Base-by-base conservation (phyloP, 2,888 invertebrate species). In the Isoperla grammatica region DNA sequence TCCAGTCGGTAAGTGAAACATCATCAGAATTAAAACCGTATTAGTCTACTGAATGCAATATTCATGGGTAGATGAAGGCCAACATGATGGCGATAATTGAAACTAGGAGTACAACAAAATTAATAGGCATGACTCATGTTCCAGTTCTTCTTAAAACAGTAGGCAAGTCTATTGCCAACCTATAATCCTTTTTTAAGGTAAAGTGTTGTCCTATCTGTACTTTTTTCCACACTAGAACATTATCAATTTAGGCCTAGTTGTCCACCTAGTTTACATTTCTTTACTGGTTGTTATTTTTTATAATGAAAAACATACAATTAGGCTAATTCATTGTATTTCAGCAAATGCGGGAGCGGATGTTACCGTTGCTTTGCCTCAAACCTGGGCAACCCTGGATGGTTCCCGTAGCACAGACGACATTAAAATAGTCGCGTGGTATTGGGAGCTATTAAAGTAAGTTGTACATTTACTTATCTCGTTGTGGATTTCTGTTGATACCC, bases 321-420 rank as follows among this genome's bases (percentile, higher is more conserved):
- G n/a, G n/a, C 15, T 53, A 22, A 35, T 56, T 46, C 22, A 56
- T 55, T 46, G 63, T 65, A 67, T 73, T 77, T 15, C 68, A 72
- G 82, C 83, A 1, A 72, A 76, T 65, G 81, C 82, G 40, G 81
- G 80, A 1, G 67, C 71, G 2, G 75, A 80, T 68, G 69, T 76
- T 58, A 90, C 88, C 57, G 86, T 93, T 67, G 88, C 88, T 64
- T 79, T 95, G 56, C 95, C 95, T 4, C 84, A 87, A 72, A 91
- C 89, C 12, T 88, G 87, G 84, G 82, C 85, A 13, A 70, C 81
- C 0, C 76, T 96, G 53, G 90, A 95, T 77, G 95, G 92, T 1
- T 84, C 85, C 0, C 82, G 81, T 69, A 91, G 90, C 42, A 83
- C 78, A 66, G 95, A 94, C 74, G 94, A 94, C 73, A 86, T 89